These are phyloP conservation scores for Pollenia amentaria DNA, from an alignment of 2,888 invertebrate species.

Conservation along the genomic window DNA sequence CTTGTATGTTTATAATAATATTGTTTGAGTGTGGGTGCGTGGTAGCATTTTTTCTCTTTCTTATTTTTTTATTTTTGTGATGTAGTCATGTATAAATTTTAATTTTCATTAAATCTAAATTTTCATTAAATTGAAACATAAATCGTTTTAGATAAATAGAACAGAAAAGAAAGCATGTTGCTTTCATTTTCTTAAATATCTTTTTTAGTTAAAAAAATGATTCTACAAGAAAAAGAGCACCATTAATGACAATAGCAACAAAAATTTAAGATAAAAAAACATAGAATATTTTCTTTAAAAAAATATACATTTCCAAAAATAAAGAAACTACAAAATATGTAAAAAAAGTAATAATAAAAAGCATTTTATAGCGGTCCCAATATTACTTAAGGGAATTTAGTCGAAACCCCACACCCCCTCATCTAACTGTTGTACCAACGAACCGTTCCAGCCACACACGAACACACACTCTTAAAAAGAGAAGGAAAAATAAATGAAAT, in stretches of 20 bases:
- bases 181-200: slow-evolving; percentile 8
- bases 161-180: slow-evolving; percentile 41
- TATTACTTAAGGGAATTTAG: slow-evolving; percentile 59
- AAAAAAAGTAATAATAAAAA: slow-evolving; percentile 38
- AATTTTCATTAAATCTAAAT: slow-evolving; percentile 69
- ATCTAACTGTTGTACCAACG: no score
- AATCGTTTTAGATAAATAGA: slow-evolving; percentile 60
- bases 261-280: slow-evolving; percentile 27
- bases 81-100: slow-evolving; percentile 47
- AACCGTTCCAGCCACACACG: not conserved
- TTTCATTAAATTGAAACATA: slow-evolving; percentile 67
- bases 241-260: not conserved
- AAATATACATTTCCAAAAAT: not conserved
- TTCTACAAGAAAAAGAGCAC: slow-evolving; percentile 7
- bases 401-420: not conserved
- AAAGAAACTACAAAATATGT: not conserved
- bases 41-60: not conserved
- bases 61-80: not conserved
- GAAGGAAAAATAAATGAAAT: slow-evolving; percentile 26
- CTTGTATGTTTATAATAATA: no score
- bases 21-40: no score
- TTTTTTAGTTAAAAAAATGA: slow-evolving; percentile 3
- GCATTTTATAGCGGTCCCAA: slow-evolving; percentile 61
- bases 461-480: not conserved
- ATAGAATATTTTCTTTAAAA: slow-evolving; percentile 41